A percentile compares a stretch with the other conserved stretches of the same genome.
phyloP scores from a whole-genome alignment of 2,888 invertebrate genomes.

The Hyposoter didymator region DNA sequence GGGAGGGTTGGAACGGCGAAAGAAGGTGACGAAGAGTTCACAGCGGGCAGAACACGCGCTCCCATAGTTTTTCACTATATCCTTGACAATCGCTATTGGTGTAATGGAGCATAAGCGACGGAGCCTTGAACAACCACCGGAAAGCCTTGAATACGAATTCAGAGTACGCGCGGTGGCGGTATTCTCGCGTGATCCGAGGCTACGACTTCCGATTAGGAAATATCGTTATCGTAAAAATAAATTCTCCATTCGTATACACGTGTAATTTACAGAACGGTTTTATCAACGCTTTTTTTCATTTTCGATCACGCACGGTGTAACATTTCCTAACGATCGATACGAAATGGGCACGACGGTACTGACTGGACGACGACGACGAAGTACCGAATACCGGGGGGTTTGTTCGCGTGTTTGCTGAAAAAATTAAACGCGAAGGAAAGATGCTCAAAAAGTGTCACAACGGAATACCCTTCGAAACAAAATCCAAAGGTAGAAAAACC shows the following conservation, averaged over 20 bases:
- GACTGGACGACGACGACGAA: neutral
- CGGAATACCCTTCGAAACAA: no score
- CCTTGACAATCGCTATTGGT: constrained; percentile 72
- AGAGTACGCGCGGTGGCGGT: constrained; percentile 59
- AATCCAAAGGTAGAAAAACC: no score
- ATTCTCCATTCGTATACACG: neutral
- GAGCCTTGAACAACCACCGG: constrained; percentile 73
- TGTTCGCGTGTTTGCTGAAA: neutral
- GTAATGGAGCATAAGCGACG: constrained; percentile 57
- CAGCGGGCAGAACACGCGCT: constrained; percentile 27
- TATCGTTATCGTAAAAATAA: constrained; percentile 56
- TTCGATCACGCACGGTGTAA: neutral
- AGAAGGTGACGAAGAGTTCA: constrained; percentile 18
- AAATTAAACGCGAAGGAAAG: neutral
- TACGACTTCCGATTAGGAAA: constrained; percentile 58
- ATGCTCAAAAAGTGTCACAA: no score
- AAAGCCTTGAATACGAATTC: constrained; percentile 74
- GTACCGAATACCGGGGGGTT: neutral
- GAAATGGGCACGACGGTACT: neutral
- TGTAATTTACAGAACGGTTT: constrained; percentile 8
- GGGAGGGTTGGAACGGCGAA: neutral
- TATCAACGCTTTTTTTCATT: constrained; percentile 21
- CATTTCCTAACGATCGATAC: constrained; percentile 9
- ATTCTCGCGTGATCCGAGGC: constrained; percentile 70
- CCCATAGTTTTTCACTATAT: constrained; percentile 75